A percentile compares a stretch with the other conserved stretches of the same genome.
Evolutionary conservation across 2,113 vertebrate species (phyloP).

Genomic region (Ciconia maguari): DNA sequence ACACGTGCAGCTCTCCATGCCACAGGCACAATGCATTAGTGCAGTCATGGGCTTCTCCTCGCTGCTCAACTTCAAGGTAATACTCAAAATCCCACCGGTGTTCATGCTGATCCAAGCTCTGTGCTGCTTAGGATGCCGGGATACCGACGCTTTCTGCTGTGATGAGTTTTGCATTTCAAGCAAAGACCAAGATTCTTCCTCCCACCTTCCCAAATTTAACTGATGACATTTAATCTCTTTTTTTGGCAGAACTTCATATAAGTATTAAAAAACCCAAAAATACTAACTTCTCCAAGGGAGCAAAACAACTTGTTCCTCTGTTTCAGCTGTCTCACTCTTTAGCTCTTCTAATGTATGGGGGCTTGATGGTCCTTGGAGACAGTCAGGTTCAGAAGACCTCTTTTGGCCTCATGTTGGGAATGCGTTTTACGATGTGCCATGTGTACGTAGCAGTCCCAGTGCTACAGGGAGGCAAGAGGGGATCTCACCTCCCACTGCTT

Average conservation of each 20-base stretch:
- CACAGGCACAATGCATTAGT: neutral
- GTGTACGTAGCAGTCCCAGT: neutral
- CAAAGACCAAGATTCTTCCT: neutral
- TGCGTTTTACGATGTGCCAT: rapidly evolving
- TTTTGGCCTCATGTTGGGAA: neutral
- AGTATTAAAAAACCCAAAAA: neutral
- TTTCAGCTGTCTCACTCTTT: neutral
- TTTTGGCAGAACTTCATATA: neutral
- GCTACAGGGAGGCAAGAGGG: neutral
- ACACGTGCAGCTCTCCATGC: neutral
- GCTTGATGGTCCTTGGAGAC: neutral
- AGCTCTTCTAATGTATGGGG: neutral
- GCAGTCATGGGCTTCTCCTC: neutral
- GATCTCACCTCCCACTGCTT: neutral
- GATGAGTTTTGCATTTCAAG: neutral
- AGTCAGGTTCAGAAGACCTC: neutral
- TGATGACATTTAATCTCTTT: neutral
- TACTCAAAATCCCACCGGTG: neutral
- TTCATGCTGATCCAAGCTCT: neutral
- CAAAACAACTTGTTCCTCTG: neutral
- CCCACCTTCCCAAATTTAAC: neutral
- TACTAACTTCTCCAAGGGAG: neutral
- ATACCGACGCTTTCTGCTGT: neutral
- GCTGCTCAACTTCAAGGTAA: neutral
- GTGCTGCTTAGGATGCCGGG: rapidly evolving